Conservation (phyloP, 2,113 vertebrate species). For the Sialia sialis region DNA sequence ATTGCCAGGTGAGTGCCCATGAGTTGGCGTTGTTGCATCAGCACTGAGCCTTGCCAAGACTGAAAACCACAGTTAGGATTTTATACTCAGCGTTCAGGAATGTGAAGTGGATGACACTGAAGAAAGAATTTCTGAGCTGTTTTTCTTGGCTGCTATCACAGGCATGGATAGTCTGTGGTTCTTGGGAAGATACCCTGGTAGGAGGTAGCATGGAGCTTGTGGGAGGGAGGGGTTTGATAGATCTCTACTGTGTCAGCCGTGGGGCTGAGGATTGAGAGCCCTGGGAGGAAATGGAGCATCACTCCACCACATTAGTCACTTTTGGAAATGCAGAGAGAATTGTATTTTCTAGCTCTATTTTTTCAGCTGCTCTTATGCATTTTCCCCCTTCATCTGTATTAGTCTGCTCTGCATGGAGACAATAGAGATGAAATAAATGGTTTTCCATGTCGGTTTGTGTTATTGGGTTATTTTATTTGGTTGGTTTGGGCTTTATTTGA, state of each 20-base stretch:
- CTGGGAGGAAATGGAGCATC: not conserved
- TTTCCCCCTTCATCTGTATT: conserved; percentile 61
- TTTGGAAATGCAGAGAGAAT: conserved; percentile 58
- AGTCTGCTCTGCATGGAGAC: conserved; percentile 53
- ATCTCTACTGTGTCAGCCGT: not conserved
- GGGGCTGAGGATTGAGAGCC: not conserved
- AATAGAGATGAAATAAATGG: conserved; percentile 67
- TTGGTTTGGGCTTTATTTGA: not conserved
- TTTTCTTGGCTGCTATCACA: conserved; percentile 31
- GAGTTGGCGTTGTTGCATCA: conserved; percentile 29
- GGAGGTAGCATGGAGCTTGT: not conserved
- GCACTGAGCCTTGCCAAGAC: conserved; percentile 2
- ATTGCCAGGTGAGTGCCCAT: conserved; percentile 8
- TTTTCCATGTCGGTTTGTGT: not conserved
- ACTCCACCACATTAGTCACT: conserved; percentile 35
- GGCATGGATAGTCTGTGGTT: conserved; percentile 1
- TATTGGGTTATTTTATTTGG: not conserved
- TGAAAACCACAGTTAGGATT: conserved; percentile 41
- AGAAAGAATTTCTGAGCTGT: conserved; percentile 32
- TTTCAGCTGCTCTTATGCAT: conserved; percentile 54
- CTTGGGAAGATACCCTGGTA: conserved; percentile 7
- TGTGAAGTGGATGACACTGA: conserved; percentile 31
- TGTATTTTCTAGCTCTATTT: conserved; percentile 62
- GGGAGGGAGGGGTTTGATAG: not conserved
- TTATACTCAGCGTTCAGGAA: conserved; percentile 46